Percentiles rank a stretch among this genome's conserved stretches.
Conservation (phyloP, 2,797 vertebrate species). For the Bufotes viridis region DNA sequence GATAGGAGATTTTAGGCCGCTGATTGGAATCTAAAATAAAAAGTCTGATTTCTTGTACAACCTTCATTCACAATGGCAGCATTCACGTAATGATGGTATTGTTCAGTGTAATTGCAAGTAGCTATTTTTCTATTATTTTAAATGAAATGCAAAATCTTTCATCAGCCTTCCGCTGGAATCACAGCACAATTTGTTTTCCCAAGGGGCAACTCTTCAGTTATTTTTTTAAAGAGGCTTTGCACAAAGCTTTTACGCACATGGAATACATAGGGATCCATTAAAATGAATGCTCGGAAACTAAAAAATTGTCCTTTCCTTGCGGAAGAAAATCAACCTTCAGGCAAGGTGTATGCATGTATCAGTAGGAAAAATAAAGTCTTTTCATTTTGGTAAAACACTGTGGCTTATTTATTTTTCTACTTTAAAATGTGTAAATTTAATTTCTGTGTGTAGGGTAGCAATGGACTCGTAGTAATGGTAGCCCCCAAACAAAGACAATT, state of each 20-base stretch:
- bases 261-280: constrained; percentile 31
- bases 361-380: constrained; percentile 17
- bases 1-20: constrained; percentile 46
- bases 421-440: constrained; percentile 4
- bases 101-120: constrained; percentile 58
- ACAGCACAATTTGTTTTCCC: constrained; percentile 54
- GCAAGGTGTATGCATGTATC: constrained; percentile 14
- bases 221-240: constrained; percentile 25
- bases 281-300: constrained; percentile 10
- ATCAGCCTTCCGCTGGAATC: constrained; percentile 48
- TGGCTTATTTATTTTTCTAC: constrained; percentile 23
- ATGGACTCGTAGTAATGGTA: not conserved
- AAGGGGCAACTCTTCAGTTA: constrained; percentile 42
- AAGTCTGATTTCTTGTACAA: constrained; percentile 59
- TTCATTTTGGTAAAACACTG: constrained; percentile 5
- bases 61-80: constrained; percentile 53
- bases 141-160: constrained; percentile 61
- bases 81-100: constrained; percentile 59
- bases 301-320: constrained; percentile 29
- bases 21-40: constrained; percentile 58
- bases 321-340: constrained; percentile 19
- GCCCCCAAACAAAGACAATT: no score
- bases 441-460: not conserved
- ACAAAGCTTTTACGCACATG: constrained; percentile 41
- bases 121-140: constrained; percentile 61